Evolutionary conservation across 2,113 vertebrate species (phyloP).

Genomic region (Recurvirostra avosetta): DNA sequence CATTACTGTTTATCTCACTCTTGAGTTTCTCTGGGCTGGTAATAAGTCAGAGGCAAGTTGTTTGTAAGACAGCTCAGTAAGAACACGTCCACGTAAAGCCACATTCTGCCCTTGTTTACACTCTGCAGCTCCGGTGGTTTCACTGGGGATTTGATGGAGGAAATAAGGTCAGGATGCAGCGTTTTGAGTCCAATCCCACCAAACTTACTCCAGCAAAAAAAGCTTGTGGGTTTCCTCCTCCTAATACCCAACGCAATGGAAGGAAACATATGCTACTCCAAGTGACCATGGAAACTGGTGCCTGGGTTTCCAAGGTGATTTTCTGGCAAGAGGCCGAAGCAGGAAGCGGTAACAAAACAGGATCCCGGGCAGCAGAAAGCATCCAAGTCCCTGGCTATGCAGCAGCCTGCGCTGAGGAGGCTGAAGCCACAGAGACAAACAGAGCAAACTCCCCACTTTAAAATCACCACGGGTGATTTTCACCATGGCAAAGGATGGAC

Average conservation of each 20-base stretch:
- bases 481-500: not conserved
- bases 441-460: not conserved
- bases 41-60: not conserved
- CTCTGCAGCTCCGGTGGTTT: not conserved
- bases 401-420: not conserved
- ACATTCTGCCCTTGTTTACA: not conserved
- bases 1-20: not conserved
- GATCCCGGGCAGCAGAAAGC: not conserved
- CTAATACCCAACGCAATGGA: not conserved
- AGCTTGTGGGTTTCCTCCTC: not conserved
- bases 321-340: constrained; percentile 28
- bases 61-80: not conserved
- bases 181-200: not conserved
- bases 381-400: not conserved
- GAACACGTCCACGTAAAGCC: not conserved
- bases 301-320: constrained; percentile 68
- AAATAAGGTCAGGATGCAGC: not conserved
- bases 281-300: constrained; percentile 66
- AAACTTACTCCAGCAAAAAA: not conserved
- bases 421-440: not conserved
- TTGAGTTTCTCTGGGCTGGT: not conserved
- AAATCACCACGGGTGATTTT: not conserved
- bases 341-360: constrained; percentile 38
- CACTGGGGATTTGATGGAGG: not conserved
- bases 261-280: not conserved